Conservation (phyloP, 2,113 vertebrate species). For the Greenwoodochromis staneri region DNA sequence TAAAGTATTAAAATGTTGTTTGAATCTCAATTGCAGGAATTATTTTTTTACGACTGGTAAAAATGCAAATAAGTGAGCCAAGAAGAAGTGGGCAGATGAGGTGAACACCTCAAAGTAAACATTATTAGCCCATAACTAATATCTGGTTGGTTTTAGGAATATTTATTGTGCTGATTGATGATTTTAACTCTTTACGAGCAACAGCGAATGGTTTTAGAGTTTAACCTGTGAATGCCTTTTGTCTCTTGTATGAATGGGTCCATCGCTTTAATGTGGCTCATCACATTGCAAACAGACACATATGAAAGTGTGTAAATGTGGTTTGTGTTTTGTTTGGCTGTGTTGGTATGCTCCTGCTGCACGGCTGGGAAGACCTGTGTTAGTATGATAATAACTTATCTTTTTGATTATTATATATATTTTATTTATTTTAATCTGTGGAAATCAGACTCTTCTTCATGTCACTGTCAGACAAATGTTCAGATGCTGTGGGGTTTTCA, state of each 20-base stretch:
- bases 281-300: neutral
- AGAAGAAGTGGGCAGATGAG: neutral
- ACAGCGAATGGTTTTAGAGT: neutral
- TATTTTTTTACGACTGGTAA: fast-evolving
- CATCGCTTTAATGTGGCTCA: neutral
- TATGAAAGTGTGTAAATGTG: neutral
- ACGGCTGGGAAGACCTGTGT: neutral
- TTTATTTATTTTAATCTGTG: neutral
- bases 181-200: neutral
- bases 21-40: neutral
- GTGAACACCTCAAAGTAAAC: neutral
- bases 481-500: neutral
- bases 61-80: neutral
- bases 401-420: neutral
- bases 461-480: neutral
- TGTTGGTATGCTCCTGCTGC: neutral
- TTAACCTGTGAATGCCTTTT: fast-evolving
- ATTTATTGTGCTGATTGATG: neutral
- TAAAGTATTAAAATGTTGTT: fast-evolving
- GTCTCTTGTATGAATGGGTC: neutral
- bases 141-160: neutral
- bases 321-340: neutral
- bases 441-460: fast-evolving
- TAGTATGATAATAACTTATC: neutral
- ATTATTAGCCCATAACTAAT: neutral